A percentile compares a stretch with the other conserved stretches of the same genome.
phyloP scores from a whole-genome alignment of 64 coral and sea anemone genomes.

The Hydrozoanthus tunicans region DNA sequence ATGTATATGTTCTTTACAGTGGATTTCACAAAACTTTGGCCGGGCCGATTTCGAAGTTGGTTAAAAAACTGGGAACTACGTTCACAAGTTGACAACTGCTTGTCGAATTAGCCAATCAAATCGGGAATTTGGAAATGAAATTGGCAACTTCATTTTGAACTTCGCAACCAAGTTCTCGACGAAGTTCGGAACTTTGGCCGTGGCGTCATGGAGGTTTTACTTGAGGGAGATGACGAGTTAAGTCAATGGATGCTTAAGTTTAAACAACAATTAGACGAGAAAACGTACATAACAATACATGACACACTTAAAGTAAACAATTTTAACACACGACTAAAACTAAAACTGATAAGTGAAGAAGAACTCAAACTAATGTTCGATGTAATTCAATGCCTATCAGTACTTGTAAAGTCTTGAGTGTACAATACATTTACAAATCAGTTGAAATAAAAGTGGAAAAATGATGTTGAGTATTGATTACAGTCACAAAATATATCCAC shows the following conservation, averaged over 20 bases:
- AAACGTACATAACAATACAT: neutral
- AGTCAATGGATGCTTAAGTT: neutral
- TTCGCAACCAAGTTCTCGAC: neutral
- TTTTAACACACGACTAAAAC: neutral
- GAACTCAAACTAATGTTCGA: neutral
- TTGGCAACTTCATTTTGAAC: neutral
- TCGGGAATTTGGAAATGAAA: neutral
- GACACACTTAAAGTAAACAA: neutral
- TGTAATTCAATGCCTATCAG: neutral
- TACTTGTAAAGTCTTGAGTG: too few species aligned
- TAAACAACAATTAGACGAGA: neutral
- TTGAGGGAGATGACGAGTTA: neutral
- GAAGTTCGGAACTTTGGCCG: neutral
- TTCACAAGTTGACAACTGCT: neutral
- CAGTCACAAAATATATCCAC: constrained; percentile 30
- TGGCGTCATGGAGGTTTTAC: neutral
- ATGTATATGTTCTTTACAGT: too few species aligned
- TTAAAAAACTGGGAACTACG: neutral
- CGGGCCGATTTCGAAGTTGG: neutral
- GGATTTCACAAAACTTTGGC: neutral
- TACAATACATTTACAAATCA: too few species aligned
- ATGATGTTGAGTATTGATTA: too few species aligned
- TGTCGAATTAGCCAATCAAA: neutral
- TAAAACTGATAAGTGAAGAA: neutral
- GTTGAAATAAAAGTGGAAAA: too few species aligned